Percentiles rank a stretch among this genome's conserved stretches.
These are phyloP conservation scores for Lepidurus apus DNA, from an alignment of 1,140 invertebrate genomes.

Conservation along the genomic window DNA sequence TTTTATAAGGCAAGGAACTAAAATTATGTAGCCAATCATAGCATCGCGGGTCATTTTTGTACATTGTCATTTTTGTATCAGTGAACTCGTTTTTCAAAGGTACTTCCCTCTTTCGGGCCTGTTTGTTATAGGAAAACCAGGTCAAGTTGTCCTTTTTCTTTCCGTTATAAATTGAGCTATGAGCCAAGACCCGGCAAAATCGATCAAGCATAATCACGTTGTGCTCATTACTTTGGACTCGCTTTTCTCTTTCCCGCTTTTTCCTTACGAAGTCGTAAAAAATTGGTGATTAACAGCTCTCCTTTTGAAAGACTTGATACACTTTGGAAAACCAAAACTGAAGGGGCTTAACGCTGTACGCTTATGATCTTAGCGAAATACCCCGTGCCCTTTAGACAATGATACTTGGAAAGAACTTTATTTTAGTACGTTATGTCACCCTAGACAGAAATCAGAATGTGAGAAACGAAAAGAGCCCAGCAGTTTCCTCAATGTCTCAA, in stretches of 20 bases:
- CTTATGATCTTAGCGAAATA: background rate
- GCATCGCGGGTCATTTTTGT: too few species aligned
- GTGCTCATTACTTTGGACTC: background rate
- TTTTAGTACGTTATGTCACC: background rate
- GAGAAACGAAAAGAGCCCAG: background rate
- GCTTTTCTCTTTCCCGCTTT: background rate
- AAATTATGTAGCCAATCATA: too few species aligned
- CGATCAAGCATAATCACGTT: background rate
- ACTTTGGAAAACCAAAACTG: background rate
- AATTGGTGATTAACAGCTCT: constrained; percentile 3
- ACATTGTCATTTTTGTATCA: too few species aligned
- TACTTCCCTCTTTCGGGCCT: too few species aligned
- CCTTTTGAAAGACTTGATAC: background rate
- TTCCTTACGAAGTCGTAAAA: background rate
- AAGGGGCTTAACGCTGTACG: background rate
- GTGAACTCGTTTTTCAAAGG: too few species aligned
- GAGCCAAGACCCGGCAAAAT: background rate
- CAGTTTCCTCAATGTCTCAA: background rate
- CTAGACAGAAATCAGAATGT: background rate
- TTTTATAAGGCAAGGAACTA: too few species aligned
- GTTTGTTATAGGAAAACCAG: background rate
- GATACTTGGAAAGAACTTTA: too few species aligned
- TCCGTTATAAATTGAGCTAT: background rate
- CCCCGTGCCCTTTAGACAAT: too few species aligned
- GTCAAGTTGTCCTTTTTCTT: background rate